These are phyloP conservation scores for Oxyura jamaicensis DNA, from an alignment of 2,113 vertebrate species.

Conservation along the genomic window DNA sequence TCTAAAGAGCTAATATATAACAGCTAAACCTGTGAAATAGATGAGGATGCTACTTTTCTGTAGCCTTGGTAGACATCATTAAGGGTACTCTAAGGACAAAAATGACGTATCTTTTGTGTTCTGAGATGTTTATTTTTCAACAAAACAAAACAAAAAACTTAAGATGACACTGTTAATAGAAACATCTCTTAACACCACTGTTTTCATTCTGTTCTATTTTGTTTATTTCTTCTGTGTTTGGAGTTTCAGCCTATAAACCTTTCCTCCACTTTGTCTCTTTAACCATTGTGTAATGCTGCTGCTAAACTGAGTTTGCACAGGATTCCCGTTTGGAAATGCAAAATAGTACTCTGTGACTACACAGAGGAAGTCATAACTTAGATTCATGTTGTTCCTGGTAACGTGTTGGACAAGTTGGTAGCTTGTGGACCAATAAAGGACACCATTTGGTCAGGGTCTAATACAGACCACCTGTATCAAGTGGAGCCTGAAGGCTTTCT, in stretches of 20 bases:
- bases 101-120: background rate
- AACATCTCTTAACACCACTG: background rate
- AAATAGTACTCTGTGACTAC: background rate
- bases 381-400: background rate
- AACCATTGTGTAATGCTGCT: background rate
- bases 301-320: background rate
- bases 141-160: background rate
- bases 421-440: no score
- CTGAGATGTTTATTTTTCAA: constrained; percentile 7
- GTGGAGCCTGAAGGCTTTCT: no score
- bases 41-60: background rate
- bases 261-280: background rate
- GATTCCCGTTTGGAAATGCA: background rate
- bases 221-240: background rate
- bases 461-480: no score
- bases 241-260: background rate
- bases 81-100: background rate
- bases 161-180: background rate
- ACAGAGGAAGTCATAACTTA: background rate
- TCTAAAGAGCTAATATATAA: background rate
- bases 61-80: background rate
- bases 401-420: background rate
- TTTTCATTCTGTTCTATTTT: background rate
- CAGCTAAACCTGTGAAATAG: background rate
- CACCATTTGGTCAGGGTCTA: no score